Evolutionary conservation across 2,113 vertebrate species (phyloP).

Genomic region (Clupea harengus): DNA sequence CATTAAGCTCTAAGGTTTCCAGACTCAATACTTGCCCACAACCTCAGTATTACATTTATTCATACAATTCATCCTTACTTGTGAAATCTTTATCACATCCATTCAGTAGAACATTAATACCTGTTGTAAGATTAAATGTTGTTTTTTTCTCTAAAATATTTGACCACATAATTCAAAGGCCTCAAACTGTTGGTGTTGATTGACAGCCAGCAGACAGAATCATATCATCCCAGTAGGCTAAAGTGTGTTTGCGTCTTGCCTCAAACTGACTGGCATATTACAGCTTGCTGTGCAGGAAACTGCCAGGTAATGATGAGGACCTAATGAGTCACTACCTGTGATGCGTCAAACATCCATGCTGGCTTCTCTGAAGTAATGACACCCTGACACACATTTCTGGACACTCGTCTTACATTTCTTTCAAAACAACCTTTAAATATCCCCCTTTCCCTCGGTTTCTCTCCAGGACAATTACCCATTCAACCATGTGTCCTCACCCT

Average conservation of each 20-base stretch:
- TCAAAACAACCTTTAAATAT: background rate
- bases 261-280: background rate
- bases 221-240: background rate
- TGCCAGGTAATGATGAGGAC: background rate
- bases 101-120: background rate
- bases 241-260: background rate
- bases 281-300: background rate
- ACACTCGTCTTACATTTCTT: background rate
- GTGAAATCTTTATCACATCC: background rate
- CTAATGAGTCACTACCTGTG: background rate
- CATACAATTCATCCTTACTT: background rate
- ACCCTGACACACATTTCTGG: constrained; percentile 1
- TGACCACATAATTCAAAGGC: background rate
- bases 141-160: background rate
- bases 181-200: background rate
- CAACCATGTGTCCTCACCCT: background rate
- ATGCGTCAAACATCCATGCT: background rate
- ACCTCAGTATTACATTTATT: background rate
- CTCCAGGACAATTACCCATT: background rate
- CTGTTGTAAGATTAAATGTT: background rate
- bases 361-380: background rate
- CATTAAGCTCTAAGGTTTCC: background rate
- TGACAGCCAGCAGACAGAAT: constrained; percentile 20
- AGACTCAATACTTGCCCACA: background rate
- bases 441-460: background rate